These are phyloP conservation scores for Contarinia nasturtii DNA, from an alignment of 1,140 invertebrate genomes.

Conservation along the genomic window DNA sequence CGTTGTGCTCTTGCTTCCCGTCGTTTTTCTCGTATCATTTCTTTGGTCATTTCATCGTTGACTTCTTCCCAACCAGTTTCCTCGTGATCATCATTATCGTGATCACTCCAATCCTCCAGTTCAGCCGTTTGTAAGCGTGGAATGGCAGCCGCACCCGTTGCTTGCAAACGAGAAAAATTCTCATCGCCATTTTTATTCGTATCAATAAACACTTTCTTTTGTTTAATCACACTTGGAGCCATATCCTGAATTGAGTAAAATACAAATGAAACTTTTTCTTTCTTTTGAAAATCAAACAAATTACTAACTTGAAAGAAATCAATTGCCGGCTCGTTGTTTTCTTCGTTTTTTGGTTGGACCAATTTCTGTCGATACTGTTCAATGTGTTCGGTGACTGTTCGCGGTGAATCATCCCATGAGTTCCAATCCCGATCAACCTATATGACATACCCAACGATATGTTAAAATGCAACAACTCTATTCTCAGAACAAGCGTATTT, in stretches of 20 bases:
- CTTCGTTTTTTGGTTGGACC: conserved; percentile 15
- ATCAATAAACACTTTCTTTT: conserved; percentile 16
- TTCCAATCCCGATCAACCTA: conserved; percentile 20
- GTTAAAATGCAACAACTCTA: neutral
- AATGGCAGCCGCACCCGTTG: conserved; percentile 11
- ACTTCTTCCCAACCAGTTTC: conserved; percentile 21
- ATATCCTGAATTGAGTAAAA: conserved; percentile 12
- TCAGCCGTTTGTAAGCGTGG: conserved; percentile 18
- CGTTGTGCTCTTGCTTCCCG: conserved; percentile 17
- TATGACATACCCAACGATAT: neutral
- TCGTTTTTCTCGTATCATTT: conserved; percentile 20
- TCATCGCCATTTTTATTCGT: conserved; percentile 6
- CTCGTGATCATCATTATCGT: conserved; percentile 13
- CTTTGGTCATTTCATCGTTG: conserved; percentile 20
- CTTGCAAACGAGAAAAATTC: conserved; percentile 19
- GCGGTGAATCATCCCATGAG: conserved; percentile 21
- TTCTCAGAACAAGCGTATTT: neutral
- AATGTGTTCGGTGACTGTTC: conserved; percentile 22
- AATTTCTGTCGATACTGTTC: conserved; percentile 21
- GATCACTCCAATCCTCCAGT: conserved; percentile 22
- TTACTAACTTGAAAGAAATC: conserved; percentile 22
- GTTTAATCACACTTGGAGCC: conserved; percentile 20
- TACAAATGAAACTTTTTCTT: too few relatives aligned
- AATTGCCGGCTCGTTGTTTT: conserved; percentile 15
- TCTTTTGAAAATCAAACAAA: too few relatives aligned